Percentiles rank a stretch among this genome's conserved stretches.
These are phyloP conservation scores for Drosophila persimilis DNA, from an alignment of 1,140 invertebrate species.

Conservation along the genomic window DNA sequence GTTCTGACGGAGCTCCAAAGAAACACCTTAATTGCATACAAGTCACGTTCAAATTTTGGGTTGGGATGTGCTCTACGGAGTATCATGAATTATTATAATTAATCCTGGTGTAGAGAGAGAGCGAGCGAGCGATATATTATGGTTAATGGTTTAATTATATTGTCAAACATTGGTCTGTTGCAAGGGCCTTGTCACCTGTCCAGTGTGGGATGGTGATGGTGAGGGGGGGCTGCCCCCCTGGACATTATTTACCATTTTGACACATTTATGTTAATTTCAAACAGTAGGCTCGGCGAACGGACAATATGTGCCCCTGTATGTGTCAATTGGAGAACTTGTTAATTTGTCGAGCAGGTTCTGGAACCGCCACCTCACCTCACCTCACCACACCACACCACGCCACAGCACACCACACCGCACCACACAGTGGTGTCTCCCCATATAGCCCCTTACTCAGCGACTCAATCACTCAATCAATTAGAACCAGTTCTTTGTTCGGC, in stretches of 20 bases:
- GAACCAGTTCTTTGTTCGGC: constrained; percentile 37
- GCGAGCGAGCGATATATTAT: constrained; percentile 6
- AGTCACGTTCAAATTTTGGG: constrained; percentile 35
- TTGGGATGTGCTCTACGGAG: constrained; percentile 11
- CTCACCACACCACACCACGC: constrained; percentile 31
- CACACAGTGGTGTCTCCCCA: constrained; percentile 16
- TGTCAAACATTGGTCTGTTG: neutral
- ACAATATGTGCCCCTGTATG: constrained; percentile 26
- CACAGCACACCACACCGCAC: constrained; percentile 32
- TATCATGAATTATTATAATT: constrained; percentile 25
- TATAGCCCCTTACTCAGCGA: no score
- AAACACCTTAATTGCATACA: constrained; percentile 22
- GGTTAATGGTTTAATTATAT: constrained; percentile 16
- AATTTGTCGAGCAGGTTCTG: constrained; percentile 66
- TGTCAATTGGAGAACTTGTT: constrained; percentile 72
- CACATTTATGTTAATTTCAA: constrained; percentile 47
- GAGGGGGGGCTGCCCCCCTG: neutral
- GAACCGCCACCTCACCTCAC: constrained; percentile 27
- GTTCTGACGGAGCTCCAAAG: no score
- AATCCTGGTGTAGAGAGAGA: constrained; percentile 5
- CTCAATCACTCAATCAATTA: constrained; percentile 45
- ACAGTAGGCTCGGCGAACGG: constrained; percentile 36
- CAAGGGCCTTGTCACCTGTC: constrained; percentile 36
- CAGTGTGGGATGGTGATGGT: neutral
- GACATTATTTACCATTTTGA: constrained; percentile 47